phyloP scores from a whole-genome alignment of 2,113 vertebrate genomes.

The Lophura nycthemera region DNA sequence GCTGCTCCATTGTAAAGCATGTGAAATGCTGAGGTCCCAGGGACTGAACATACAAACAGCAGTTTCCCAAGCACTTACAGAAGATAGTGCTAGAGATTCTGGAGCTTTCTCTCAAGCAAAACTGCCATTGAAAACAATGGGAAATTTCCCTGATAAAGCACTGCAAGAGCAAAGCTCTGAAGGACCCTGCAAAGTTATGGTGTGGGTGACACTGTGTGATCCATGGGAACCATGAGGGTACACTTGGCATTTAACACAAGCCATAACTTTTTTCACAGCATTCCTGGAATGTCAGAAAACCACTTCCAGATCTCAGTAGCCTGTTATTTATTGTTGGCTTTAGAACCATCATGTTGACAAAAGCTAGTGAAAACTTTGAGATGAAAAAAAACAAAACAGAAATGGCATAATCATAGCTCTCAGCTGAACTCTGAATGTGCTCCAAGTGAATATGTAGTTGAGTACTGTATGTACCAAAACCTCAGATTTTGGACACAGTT shows the following conservation, averaged over 20 bases:
- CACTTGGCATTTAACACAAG: not conserved
- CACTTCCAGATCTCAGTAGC: not conserved
- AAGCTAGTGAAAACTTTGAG: not conserved
- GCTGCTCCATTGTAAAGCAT: not conserved
- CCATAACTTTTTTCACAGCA: not conserved
- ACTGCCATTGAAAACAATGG: not conserved
- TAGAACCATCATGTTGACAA: not conserved
- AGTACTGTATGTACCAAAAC: not conserved
- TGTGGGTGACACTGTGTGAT: not conserved
- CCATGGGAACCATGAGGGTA: not conserved
- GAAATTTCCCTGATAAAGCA: not conserved
- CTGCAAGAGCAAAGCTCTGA: not conserved
- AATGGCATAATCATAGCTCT: not conserved
- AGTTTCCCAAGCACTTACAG: not conserved
- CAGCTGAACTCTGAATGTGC: not conserved
- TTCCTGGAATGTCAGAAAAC: slow-evolving; percentile 31
- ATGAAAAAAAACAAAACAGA: not conserved
- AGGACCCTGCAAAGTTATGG: not conserved
- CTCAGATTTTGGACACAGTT: not conserved
- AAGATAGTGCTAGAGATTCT: not conserved
- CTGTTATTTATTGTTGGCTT: not conserved
- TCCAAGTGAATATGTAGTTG: not conserved
- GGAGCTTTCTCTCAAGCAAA: not conserved
- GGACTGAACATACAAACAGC: not conserved
- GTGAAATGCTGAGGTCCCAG: not conserved